phyloP scores from a whole-genome alignment of 2,113 vertebrate genomes.

The Melospiza georgiana region DNA sequence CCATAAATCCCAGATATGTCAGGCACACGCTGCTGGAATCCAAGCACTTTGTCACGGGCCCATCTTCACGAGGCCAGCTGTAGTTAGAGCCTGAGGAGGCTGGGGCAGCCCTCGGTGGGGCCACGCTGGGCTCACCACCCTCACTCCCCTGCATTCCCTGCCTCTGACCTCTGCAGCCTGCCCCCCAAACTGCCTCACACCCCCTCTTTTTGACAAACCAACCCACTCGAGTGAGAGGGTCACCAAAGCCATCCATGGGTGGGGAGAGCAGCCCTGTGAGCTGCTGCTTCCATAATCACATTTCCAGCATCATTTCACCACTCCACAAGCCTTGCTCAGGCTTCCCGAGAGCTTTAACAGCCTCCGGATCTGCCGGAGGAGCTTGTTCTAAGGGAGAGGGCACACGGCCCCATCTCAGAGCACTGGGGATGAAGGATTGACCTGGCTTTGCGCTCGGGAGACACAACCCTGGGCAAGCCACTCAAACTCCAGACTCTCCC shows the following conservation, averaged over 20 bases:
- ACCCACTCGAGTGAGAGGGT: rapidly evolving
- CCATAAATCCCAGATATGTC: background rate
- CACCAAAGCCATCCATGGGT: background rate
- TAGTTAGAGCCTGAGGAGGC: background rate
- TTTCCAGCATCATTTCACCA: background rate
- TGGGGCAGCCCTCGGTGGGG: background rate
- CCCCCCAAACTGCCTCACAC: background rate
- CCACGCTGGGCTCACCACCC: rapidly evolving
- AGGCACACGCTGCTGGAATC: rapidly evolving
- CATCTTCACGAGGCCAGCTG: background rate
- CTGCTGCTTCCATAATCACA: background rate
- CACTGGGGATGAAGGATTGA: background rate
- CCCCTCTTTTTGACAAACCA: rapidly evolving
- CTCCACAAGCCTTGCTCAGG: rapidly evolving
- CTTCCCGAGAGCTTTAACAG: background rate
- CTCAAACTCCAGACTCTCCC: background rate
- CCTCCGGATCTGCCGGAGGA: background rate
- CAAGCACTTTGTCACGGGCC: background rate
- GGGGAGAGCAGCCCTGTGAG: background rate
- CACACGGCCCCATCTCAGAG: rapidly evolving
- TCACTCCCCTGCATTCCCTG: background rate
- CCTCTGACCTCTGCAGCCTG: background rate
- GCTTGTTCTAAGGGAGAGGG: background rate
- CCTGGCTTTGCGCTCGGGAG: background rate
- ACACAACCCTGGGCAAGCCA: background rate